Evolutionary conservation across 1,140 invertebrate species (phyloP), one percentile per base, ranked within the genome.

Genomic region (Philotrypesis tridentata): DNA sequence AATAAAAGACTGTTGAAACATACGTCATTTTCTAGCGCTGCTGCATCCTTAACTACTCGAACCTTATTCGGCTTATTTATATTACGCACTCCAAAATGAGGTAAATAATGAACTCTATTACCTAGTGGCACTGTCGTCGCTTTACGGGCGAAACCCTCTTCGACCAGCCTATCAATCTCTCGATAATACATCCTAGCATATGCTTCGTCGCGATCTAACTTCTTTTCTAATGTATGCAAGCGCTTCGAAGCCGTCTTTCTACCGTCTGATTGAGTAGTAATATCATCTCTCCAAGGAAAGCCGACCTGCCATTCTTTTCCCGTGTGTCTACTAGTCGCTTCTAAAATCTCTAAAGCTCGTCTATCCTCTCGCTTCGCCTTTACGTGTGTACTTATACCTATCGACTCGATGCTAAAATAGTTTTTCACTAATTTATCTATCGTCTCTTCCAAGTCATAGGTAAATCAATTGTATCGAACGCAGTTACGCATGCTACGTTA

Each of bases 41-140:
- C 74, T 8, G 74, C 55, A 23, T 76, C 74, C 3, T 31, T 60
- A 5, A 65, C 74, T 6, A 76, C 23, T n/a, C 74, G 21, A 0
- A 76, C 5, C 1, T 76, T 65, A 6, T 11, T 17, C 1, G 60
- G 60, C 23, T 76, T 65, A 8, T 63, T 76, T n/a, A 33, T 14
- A 37, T 75, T 75, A 11, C 21, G 11, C 8, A 61, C 29, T 12
- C 74, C 74, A 8, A 76, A 76, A 23, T 76, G 74, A 0, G 74
- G 74, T 8, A 76, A 14, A n/a, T 76, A 76, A 43, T 31, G 55
- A 1, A 65, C 23, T 4, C 48, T 2, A 25, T 73, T 43, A 14
- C 40, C 14, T 0, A 21, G 21, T 31, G 7, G 55, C 12, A 7
- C 5, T 0, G 21, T 6, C 0, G 3, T 6, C 3, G 12, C 40